Percentiles rank a stretch among this genome's conserved stretches.
Conservation (phyloP, 2,888 invertebrate species). For the Dioctria linearis region DNA sequence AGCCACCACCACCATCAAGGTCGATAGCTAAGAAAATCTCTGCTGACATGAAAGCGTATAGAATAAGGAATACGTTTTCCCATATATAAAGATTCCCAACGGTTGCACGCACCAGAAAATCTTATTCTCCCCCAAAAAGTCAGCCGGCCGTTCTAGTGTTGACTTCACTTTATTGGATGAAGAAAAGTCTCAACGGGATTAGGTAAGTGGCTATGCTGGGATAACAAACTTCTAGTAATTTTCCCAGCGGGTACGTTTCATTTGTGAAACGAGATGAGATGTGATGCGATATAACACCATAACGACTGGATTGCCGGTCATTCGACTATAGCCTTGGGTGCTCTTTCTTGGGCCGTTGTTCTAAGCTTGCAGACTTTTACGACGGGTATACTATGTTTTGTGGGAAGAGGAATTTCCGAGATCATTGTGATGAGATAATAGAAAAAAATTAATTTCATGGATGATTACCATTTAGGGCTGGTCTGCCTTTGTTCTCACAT, state of each 20-base stretch:
- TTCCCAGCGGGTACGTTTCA: constrained; percentile 51
- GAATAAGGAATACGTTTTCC: background rate
- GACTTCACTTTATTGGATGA: constrained; percentile 43
- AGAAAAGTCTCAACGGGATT: constrained; percentile 48
- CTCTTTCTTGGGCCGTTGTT: constrained; percentile 29
- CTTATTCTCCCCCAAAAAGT: constrained; percentile 3
- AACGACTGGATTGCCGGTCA: constrained; percentile 51
- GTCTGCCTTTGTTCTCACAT: constrained; percentile 29
- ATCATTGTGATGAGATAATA: constrained; percentile 47
- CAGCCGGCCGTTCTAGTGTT: constrained; percentile 34
- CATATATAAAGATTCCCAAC: background rate
- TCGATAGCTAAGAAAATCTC: constrained; percentile 7
- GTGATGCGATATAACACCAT: constrained; percentile 44
- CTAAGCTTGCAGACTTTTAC: constrained; percentile 34
- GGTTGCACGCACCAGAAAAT: constrained; percentile 34
- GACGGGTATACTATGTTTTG: constrained; percentile 7
- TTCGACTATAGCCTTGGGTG: constrained; percentile 35
- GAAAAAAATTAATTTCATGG: constrained; percentile 52
- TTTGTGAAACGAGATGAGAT: constrained; percentile 48
- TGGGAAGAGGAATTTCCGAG: constrained; percentile 35
- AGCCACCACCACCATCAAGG: background rate
- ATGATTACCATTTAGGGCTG: constrained; percentile 47
- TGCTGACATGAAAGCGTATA: constrained; percentile 18
- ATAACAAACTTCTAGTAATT: constrained; percentile 51
- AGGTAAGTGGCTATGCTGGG: constrained; percentile 50